phyloP scores from a whole-genome alignment of 2,113 vertebrate species.

The Podarcis raffonei region DNA sequence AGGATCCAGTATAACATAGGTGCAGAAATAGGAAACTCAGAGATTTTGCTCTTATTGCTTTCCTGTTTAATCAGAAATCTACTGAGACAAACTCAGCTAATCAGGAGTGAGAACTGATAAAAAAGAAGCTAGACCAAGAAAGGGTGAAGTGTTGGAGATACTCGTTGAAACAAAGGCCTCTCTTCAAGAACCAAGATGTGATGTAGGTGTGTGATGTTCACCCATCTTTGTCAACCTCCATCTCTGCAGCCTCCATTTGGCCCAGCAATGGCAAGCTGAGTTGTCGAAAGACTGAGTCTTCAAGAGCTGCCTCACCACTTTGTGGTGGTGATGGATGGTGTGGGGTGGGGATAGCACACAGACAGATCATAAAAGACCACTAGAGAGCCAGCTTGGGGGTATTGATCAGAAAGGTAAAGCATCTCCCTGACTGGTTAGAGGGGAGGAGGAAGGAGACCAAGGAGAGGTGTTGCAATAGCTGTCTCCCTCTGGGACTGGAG shows the following conservation, averaged over 20 bases:
- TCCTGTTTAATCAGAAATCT: background rate
- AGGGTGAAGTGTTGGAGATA: background rate
- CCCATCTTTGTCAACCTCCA: background rate
- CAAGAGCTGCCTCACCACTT: background rate
- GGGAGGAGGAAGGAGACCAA: background rate
- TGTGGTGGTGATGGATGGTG: background rate
- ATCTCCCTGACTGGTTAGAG: background rate
- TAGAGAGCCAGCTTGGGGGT: background rate
- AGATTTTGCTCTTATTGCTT: background rate
- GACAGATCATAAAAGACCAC: background rate
- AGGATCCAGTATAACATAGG: background rate
- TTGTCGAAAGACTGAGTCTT: background rate
- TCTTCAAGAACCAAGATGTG: background rate
- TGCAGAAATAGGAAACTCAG: background rate
- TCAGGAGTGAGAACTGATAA: background rate
- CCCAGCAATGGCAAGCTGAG: background rate
- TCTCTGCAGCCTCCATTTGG: background rate
- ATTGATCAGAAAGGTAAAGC: background rate
- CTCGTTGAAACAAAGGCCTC: background rate
- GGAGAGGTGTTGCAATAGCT: background rate
- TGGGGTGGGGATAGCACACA: background rate
- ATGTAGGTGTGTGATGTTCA: background rate
- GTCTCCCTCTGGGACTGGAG: background rate
- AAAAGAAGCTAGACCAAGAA: background rate
- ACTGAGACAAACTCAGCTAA: background rate